Conservation (phyloP, 2,113 vertebrate genomes). For the Thamnophis sirtalis region DNA sequence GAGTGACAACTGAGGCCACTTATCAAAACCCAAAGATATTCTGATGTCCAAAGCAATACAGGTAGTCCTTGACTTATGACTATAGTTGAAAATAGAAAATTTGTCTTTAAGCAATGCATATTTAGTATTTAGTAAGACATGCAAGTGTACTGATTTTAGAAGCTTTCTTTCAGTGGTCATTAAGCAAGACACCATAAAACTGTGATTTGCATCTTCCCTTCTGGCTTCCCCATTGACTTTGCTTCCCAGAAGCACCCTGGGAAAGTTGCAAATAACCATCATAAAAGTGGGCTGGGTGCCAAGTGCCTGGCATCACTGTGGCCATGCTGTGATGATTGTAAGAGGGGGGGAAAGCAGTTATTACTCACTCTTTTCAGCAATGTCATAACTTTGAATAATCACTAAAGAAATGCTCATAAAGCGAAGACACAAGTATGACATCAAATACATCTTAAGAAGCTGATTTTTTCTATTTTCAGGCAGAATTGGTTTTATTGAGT, state of each 20-base stretch:
- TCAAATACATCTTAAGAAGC: background rate
- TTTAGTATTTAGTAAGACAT: background rate
- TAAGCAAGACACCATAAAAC: background rate
- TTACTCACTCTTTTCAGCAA: background rate
- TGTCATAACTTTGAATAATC: background rate
- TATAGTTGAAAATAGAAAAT: background rate
- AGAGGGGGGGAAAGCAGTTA: background rate
- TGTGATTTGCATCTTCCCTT: background rate
- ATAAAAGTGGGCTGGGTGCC: background rate
- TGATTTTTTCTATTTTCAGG: background rate
- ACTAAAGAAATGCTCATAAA: background rate
- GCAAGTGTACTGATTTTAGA: background rate
- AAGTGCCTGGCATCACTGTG: background rate
- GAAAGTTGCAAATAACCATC: background rate
- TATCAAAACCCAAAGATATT: background rate
- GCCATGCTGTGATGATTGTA: background rate
- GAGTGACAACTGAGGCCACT: background rate
- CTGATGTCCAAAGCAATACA: slow-evolving; percentile 13
- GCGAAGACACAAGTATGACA: background rate
- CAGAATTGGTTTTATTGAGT: background rate
- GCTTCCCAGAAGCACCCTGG: background rate
- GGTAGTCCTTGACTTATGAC: background rate
- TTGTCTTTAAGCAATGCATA: background rate
- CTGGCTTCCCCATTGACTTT: background rate
- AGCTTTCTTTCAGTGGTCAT: background rate